A percentile compares a stretch with the other conserved stretches of the same genome.
These are phyloP conservation scores for Stigmatopora nigra DNA, from an alignment of 2,113 vertebrate species.

Conservation along the genomic window DNA sequence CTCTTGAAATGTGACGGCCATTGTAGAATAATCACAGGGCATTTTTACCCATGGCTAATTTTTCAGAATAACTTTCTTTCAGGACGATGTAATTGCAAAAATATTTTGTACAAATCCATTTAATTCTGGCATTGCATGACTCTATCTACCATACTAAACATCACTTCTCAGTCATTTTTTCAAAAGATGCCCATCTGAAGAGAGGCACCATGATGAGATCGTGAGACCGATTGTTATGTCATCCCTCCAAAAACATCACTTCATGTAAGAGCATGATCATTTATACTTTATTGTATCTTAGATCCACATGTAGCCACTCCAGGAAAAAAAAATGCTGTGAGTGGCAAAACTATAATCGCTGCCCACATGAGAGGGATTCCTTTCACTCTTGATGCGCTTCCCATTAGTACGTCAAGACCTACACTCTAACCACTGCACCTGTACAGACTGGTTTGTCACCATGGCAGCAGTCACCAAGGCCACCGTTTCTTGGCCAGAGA, in stretches of 20 bases:
- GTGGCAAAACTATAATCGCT: slow-evolving; percentile 25
- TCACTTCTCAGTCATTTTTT: not conserved
- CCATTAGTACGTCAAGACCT: slow-evolving; percentile 56
- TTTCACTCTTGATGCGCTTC: slow-evolving; percentile 53
- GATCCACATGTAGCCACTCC: slow-evolving; percentile 28
- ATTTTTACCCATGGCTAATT: not conserved
- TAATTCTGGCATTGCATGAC: not conserved
- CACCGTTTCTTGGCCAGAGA: slow-evolving; percentile 56
- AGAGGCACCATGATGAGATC: too few species aligned
- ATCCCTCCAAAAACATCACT: too few species aligned
- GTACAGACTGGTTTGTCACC: slow-evolving; percentile 64
- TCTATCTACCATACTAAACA: not conserved
- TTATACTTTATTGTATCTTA: slow-evolving; percentile 38
- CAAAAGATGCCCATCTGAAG: not conserved
- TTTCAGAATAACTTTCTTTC: not conserved
- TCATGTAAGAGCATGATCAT: slow-evolving; percentile 2
- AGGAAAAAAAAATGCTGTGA: slow-evolving; percentile 43
- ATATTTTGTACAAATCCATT: not conserved
- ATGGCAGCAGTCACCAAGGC: slow-evolving; percentile 66
- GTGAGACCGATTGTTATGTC: too few species aligned
- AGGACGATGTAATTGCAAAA: not conserved
- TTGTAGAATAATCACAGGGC: too few species aligned
- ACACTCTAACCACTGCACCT: slow-evolving; percentile 65
- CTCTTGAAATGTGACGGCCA: too few species aligned
- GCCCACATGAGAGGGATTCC: slow-evolving; percentile 56